These are phyloP conservation scores for Montipora foliosa DNA, from an alignment of 64 coral and sea anemone species.

Conservation along the genomic window DNA sequence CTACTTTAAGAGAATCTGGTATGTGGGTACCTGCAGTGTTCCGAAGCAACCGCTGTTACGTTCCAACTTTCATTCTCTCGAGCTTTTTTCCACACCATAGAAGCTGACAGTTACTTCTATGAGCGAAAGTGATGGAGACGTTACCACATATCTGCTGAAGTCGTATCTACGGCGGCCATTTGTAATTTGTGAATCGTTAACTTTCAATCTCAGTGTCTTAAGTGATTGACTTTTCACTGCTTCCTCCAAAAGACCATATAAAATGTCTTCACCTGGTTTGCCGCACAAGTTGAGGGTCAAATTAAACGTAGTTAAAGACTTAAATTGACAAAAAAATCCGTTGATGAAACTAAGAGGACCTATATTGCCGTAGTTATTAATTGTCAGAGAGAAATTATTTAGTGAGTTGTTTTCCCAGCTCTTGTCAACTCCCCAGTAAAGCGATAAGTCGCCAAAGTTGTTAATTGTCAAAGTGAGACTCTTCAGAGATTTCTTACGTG, in stretches of 20 bases:
- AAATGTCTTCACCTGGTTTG: background rate
- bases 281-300: background rate
- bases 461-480: too few relatives aligned
- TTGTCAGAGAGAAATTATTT: background rate
- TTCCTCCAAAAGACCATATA: background rate
- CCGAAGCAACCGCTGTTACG: too few relatives aligned
- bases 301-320: too few relatives aligned
- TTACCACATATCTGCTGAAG: background rate
- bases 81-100: background rate
- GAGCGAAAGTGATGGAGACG: background rate
- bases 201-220: background rate
- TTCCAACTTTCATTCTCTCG: background rate
- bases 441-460: too few relatives aligned
- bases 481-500: too few relatives aligned
- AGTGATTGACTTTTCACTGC: background rate
- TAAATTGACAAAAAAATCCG: too few relatives aligned
- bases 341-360: too few relatives aligned
- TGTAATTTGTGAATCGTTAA: background rate
- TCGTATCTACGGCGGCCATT: background rate
- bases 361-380: too few relatives aligned
- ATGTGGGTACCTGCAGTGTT: too few relatives aligned
- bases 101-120: background rate
- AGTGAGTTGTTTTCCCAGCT: background rate
- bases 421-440: background rate
- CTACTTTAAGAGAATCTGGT: too few relatives aligned